Evolutionary conservation across 1,140 invertebrate species (phyloP).

Genomic region (Hyles vespertilio): DNA sequence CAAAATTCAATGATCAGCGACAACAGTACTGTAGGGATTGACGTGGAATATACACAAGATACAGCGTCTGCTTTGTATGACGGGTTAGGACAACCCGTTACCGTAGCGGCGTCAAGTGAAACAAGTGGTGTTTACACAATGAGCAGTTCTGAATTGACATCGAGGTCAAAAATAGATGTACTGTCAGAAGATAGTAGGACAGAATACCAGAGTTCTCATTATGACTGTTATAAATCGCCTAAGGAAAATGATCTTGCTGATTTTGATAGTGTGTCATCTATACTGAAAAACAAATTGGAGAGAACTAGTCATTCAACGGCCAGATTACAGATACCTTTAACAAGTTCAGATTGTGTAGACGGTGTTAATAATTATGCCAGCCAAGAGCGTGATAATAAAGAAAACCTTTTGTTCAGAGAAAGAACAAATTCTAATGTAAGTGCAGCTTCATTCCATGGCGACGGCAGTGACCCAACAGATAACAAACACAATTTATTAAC

Average conservation of each 20-base stretch:
- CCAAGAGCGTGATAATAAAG: slow-evolving; percentile 40
- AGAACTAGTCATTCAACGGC: slow-evolving; percentile 38
- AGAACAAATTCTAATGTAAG: slow-evolving; percentile 87
- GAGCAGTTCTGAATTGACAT: slow-evolving; percentile 81
- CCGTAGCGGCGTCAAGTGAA: slow-evolving; percentile 80
- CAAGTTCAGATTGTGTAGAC: slow-evolving; percentile 73
- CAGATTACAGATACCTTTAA: slow-evolving; percentile 35
- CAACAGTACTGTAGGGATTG: slow-evolving; percentile 72
- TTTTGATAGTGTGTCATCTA: slow-evolving; percentile 68
- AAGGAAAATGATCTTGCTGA: slow-evolving; percentile 68
- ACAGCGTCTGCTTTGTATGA: slow-evolving; percentile 69
- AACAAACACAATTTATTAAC: slow-evolving; percentile 84
- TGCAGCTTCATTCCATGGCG: slow-evolving; percentile 86
- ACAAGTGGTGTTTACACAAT: slow-evolving; percentile 87
- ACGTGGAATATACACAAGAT: slow-evolving; percentile 76
- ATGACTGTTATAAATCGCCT: slow-evolving; percentile 70
- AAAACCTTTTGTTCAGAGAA: slow-evolving; percentile 72
- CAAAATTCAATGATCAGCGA: slow-evolving; percentile 87
- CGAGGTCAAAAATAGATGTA: slow-evolving; percentile 54
- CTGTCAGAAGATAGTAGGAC: slow-evolving; percentile 56
- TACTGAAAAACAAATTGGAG: slow-evolving; percentile 63
- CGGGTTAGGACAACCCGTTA: slow-evolving; percentile 60
- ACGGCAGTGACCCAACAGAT: slow-evolving; percentile 89
- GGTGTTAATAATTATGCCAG: slow-evolving; percentile 46
- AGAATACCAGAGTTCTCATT: slow-evolving; percentile 70